These are phyloP conservation scores for Prorops nasuta DNA, from an alignment of 1,140 invertebrate species.

Conservation along the genomic window DNA sequence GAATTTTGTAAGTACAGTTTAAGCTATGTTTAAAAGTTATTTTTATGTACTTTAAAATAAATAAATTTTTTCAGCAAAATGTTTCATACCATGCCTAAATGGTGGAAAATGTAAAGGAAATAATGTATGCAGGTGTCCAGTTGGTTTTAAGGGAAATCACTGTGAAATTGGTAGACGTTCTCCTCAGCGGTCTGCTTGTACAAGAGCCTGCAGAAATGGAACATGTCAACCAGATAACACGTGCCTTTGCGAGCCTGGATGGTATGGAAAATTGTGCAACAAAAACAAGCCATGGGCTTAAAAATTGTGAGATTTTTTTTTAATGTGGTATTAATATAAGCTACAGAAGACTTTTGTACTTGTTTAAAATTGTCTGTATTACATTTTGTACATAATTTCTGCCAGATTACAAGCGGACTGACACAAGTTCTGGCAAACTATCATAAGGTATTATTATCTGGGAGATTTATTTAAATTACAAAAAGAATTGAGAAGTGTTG, in stretches of 20 bases:
- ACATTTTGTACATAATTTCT: too few species aligned
- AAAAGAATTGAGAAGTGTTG: neutral
- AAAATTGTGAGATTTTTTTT: constrained; percentile 5
- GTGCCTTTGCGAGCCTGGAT: constrained; percentile 72
- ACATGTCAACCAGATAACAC: constrained; percentile 66
- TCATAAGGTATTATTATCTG: too few species aligned
- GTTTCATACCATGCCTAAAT: constrained; percentile 84
- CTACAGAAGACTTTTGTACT: too few species aligned
- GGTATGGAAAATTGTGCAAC: constrained; percentile 71
- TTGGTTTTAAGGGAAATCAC: constrained; percentile 77
- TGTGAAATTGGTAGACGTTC: constrained; percentile 76
- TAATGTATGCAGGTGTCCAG: constrained; percentile 80
- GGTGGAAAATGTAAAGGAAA: constrained; percentile 81
- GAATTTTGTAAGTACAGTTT: constrained; percentile 80
- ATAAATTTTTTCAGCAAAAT: constrained; percentile 68
- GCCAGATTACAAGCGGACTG: too few species aligned
- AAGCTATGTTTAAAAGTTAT: neutral
- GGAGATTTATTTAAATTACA: too few species aligned
- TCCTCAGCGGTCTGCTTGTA: constrained; percentile 67
- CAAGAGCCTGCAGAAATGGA: constrained; percentile 70
- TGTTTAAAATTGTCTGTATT: too few species aligned
- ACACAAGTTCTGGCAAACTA: too few species aligned
- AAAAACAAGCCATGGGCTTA: constrained; percentile 60
- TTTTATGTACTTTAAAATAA: constrained; percentile 1
- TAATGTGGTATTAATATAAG: too few species aligned